A percentile compares a stretch with the other conserved stretches of the same genome.
Evolutionary conservation across 2,797 vertebrate genomes (phyloP).

Genomic region (Myotis vivesi): DNA sequence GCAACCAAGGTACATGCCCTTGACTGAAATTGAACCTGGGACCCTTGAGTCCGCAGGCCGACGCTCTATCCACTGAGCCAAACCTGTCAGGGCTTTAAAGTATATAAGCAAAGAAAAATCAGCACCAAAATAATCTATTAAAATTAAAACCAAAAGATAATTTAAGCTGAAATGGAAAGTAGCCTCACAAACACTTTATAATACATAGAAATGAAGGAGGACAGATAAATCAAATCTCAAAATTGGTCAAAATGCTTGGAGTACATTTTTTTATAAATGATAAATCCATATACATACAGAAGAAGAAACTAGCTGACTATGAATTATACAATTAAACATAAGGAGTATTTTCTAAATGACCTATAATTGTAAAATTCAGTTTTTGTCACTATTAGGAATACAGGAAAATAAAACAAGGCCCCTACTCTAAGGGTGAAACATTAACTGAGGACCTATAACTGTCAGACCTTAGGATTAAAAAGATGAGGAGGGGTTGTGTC

Average conservation of each 20-base stretch:
- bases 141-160: slow-evolving; percentile 65
- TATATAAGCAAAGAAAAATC: slow-evolving; percentile 50
- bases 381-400: not conserved
- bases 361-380: not conserved
- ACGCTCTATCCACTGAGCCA: no score
- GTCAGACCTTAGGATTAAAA: not conserved
- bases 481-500: not conserved
- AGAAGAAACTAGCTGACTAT: not conserved
- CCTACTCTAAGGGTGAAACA: not conserved
- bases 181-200: slow-evolving; percentile 58
- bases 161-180: slow-evolving; percentile 66
- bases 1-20: no score
- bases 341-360: not conserved
- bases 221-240: not conserved
- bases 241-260: not conserved
- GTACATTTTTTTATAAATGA: not conserved
- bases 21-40: no score
- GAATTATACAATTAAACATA: not conserved
- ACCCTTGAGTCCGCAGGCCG: no score
- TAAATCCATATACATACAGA: not conserved
- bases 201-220: slow-evolving; percentile 1
- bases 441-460: not conserved
- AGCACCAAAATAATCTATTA: slow-evolving; percentile 8
- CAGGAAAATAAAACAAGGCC: not conserved
- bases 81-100: not conserved